phyloP scores from a whole-genome alignment of 2,888 invertebrate genomes.

The Metalampra italica region DNA sequence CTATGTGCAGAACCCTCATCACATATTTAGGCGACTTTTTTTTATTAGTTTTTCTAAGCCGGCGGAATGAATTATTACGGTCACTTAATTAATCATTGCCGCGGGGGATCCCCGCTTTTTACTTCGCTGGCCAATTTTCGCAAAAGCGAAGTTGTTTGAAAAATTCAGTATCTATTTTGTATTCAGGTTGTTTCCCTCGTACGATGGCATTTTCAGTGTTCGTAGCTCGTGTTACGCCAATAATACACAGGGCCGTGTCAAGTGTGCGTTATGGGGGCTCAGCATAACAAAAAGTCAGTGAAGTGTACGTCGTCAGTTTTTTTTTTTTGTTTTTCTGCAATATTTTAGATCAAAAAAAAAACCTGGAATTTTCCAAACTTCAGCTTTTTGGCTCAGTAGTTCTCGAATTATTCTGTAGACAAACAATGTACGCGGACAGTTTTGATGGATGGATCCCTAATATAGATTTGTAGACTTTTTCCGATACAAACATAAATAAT shows the following conservation, averaged over 20 bases:
- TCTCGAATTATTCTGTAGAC: no score
- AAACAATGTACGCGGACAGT: no score
- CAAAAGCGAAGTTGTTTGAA: conserved; percentile 2
- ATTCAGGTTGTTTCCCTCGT: conserved; percentile 7
- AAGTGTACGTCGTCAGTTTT: no score
- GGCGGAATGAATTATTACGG: conserved; percentile 48
- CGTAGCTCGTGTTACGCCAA: conserved; percentile 2
- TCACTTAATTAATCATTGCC: conserved; percentile 45
- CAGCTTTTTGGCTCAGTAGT: no score
- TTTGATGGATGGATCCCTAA: no score
- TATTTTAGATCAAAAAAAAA: no score
- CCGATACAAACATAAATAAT: no score
- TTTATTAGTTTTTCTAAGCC: conserved; percentile 30
- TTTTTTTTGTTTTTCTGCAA: neutral
- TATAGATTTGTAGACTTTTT: no score
- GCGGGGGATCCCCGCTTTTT: conserved; percentile 21
- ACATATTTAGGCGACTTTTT: conserved; percentile 3
- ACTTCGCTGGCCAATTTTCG: conserved; percentile 18
- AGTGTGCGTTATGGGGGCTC: neutral
- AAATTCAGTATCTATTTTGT: conserved; percentile 10
- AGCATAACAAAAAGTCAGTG: neutral
- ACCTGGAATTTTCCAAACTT: no score
- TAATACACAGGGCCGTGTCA: neutral
- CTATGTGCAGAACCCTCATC: neutral
- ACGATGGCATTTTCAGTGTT: neutral